Conservation (phyloP, 2,888 invertebrate species). For the Halictus ligatus region DNA sequence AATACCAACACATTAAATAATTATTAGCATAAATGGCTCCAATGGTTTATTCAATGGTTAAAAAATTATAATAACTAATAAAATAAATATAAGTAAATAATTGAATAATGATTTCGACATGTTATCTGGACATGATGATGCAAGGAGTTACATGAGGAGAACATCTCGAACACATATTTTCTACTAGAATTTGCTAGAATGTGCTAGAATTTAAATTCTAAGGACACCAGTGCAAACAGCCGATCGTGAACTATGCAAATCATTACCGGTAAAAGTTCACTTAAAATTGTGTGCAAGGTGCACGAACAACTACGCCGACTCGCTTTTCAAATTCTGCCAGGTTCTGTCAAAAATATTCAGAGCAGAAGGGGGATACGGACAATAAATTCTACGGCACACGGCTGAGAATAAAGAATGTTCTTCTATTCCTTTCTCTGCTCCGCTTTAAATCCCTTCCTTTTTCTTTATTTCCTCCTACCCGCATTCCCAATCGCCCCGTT, state of each 20-base stretch:
- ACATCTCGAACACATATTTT: neutral
- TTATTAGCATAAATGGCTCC: too few relatives aligned
- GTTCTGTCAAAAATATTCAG: slow-evolving; percentile 76
- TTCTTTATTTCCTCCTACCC: neutral
- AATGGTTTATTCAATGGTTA: too few relatives aligned
- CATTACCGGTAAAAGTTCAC: neutral
- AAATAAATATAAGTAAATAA: too few relatives aligned
- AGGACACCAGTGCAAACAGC: neutral
- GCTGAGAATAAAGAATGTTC: slow-evolving; percentile 66
- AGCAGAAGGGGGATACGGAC: slow-evolving; percentile 18
- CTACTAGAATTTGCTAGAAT: neutral
- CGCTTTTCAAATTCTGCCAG: slow-evolving; percentile 64
- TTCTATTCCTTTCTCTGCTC: slow-evolving; percentile 8
- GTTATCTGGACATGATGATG: neutral
- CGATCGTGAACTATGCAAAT: slow-evolving; percentile 7
- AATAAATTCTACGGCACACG: slow-evolving; percentile 24
- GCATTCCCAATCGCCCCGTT: neutral
- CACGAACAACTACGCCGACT: slow-evolving; percentile 60
- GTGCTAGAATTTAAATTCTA: neutral
- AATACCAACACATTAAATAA: too few relatives aligned
- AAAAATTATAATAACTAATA: too few relatives aligned
- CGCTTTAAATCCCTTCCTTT: neutral
- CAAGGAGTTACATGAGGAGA: neutral
- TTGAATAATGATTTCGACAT: neutral
- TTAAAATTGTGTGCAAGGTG: slow-evolving; percentile 65